Evolutionary conservation across 1,140 invertebrate genomes (phyloP), one percentile per base, ranked within the genome.

Genomic region (Drosophila guanche): DNA sequence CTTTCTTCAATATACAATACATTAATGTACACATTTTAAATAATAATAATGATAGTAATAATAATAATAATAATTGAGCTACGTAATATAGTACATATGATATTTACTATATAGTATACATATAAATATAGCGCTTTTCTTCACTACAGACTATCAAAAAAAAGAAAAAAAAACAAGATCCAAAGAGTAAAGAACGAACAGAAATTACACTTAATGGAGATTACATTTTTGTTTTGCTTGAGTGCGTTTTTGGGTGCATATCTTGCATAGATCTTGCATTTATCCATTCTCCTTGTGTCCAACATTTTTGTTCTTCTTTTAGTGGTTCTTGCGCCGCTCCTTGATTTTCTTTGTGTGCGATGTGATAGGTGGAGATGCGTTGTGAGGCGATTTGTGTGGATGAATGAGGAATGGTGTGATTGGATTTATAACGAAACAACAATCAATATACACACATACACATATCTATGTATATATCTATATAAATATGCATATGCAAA

Each of bases 201-300:
- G 75, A 86, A 74, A 80, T 80, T 88, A 88, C 66, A 88, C 78
- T 78, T 88, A 88, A 81, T 80, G 76, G 63, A 88, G 77, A 78
- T 48, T 76, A 66, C 60, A 45, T 56, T 45, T 42, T 59, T 29
- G 37, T 65, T 42, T 52, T 45, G 47, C 29, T 23, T 12, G 33
- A 27, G 41, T 62, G 8, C 55, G 14, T 51, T 20, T 20, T 1
- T 20, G 16, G 25, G 22, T 27, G n/a, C 33, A 29, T 66, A 10
- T 51, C 22, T 71, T 61, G 45, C 51, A 59, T 58, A 33, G 27
- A 52, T 45, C 29, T 4, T 37, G 33, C 33, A 37, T 7, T 10
- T 12, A 37, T 12, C 0, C 33, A 37, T 4, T 12, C 12, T 37
- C 33, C 33, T 37, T 37, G 10, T 4, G 8, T 10, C 33, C 33